Evolutionary conservation across 2,888 invertebrate genomes (phyloP).

Genomic region (Epirrhoe alternata): DNA sequence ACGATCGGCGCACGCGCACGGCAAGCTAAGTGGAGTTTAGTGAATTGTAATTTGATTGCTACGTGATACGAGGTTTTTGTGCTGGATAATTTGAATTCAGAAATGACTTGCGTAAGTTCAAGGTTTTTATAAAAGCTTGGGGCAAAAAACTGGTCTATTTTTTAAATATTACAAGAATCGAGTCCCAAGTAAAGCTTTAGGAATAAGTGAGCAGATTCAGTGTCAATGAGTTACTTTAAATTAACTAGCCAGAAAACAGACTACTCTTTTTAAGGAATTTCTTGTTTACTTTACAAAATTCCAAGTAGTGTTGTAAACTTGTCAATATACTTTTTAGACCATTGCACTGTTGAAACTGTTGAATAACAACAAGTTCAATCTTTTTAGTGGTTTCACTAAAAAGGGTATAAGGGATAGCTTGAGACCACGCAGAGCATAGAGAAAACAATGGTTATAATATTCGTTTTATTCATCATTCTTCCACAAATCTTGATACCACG

Average conservation of each 20-base stretch:
- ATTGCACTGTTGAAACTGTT: too few relatives aligned
- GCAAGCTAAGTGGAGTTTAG: constrained; percentile 69
- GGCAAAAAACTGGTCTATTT: neutral
- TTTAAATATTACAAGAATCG: neutral
- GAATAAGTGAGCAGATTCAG: neutral
- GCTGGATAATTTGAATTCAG: constrained; percentile 20
- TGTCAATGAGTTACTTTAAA: too few relatives aligned
- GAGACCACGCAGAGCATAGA: neutral
- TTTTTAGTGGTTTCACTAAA: neutral
- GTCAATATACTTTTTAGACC: too few relatives aligned
- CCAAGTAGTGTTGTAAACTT: too few relatives aligned
- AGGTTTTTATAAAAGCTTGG: constrained; percentile 7
- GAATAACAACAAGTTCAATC: too few relatives aligned
- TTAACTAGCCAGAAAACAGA: too few relatives aligned
- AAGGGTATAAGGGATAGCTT: neutral
- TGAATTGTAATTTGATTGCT: constrained; percentile 65
- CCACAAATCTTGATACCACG: constrained; percentile 10
- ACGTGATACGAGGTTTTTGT: constrained; percentile 54
- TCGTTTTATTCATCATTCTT: constrained; percentile 10
- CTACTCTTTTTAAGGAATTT: too few relatives aligned
- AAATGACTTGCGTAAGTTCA: constrained; percentile 9
- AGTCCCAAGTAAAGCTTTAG: neutral
- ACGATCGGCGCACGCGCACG: constrained; percentile 73
- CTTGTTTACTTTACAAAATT: too few relatives aligned
- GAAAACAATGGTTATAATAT: neutral